Base-by-base conservation (phyloP, 2,888 invertebrate species). In the Macropis europaea region DNA sequence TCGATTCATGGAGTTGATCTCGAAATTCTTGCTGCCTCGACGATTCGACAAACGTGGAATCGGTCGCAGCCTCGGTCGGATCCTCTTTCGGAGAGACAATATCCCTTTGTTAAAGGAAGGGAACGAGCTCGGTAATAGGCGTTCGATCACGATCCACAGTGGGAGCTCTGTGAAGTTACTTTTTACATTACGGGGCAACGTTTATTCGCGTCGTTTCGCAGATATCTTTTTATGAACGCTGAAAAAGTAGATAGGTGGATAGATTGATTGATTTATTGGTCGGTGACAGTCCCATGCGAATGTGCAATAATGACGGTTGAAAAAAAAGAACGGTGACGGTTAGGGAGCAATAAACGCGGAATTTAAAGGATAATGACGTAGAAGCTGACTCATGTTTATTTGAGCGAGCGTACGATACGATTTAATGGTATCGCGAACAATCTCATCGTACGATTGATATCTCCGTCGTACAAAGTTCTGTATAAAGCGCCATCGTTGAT, bases 141-240 rank as follows among this genome's bases (percentile, higher is more conserved):
- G 22, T 38, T 60, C 52, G 45, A 57, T 50, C 42, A 34, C 42
- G 60, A 28, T 42, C 59, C 36, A 60, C 66, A 60, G 57, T 67
- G 45, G 38, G 5, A 32, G 59, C 47, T 42, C 60, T 67, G 38
- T 60, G 26, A 52, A 11, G 24, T 54, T 28, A 32, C 30, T 63
- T 36, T 47, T 63, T 47, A 32, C 50, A 50, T 60, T 50, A 24
- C 26, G 34, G 34, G 2, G 52, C 13, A 28, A 43, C 53, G 28
- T 13, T 24, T 26, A 43, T 28, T 30, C 42, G 30, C 38, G 28
- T 24, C 38, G 11, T 30, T 28, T 48, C 48, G 19, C 17, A 5
- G 38, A 13, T 38, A 26, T 38, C 22, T 38, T 59, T 48, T 48
- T 40, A 38, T 19, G 15, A 1, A 11, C 26, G 2, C 13, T n/a